Evolutionary conservation across 2,113 vertebrate genomes (phyloP).

Genomic region (Lates calcarifer): DNA sequence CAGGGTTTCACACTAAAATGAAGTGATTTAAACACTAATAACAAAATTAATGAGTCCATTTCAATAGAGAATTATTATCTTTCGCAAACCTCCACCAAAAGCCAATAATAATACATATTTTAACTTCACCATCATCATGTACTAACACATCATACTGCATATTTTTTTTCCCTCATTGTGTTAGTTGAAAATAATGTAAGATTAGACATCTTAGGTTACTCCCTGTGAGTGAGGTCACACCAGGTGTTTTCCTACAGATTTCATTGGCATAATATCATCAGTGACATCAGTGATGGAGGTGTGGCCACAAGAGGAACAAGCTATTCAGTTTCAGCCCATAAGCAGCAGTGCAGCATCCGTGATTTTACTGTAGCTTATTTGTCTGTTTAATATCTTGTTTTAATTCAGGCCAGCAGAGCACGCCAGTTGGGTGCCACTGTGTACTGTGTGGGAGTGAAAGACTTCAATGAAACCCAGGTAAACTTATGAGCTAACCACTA

Average conservation of each 20-base stretch:
- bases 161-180: too few species aligned
- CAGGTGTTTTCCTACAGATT: constrained; percentile 43
- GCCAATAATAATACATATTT: background rate
- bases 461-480: constrained; percentile 99
- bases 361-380: background rate
- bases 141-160: too few species aligned
- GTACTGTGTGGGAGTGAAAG: constrained; percentile 98
- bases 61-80: too few species aligned
- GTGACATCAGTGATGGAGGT: background rate
- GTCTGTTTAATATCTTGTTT: constrained; percentile 17
- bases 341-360: background rate
- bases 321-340: too few species aligned
- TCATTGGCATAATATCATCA: background rate
- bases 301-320: too few species aligned
- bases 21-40: background rate
- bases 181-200: too few species aligned
- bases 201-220: too few species aligned
- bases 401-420: constrained; percentile 90
- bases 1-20: background rate
- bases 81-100: too few species aligned
- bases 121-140: background rate
- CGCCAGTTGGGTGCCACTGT: constrained; percentile 95
- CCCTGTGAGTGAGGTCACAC: background rate
- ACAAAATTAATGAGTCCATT: background rate
- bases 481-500: background rate